Conservation (phyloP, 2,113 vertebrate species). For the Colossoma macropomum region DNA sequence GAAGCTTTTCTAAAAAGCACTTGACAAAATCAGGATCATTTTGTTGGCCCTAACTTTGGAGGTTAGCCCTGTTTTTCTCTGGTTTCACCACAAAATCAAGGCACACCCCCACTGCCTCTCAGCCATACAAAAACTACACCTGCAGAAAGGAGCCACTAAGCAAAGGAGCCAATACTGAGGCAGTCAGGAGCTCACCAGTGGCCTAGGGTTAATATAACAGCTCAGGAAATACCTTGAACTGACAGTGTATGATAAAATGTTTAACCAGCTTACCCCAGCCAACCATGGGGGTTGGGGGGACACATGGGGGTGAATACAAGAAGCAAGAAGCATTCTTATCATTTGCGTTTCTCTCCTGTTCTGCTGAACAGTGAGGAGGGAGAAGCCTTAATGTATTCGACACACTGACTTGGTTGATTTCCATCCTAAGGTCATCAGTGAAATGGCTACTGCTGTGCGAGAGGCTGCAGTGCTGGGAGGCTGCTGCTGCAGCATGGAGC, state of each 20-base stretch:
- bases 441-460: conserved; percentile 60
- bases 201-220: conserved; percentile 43
- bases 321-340: neutral
- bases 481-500: conserved; percentile 71
- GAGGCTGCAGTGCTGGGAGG: conserved; percentile 65
- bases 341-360: neutral
- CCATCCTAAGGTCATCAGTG: conserved; percentile 63
- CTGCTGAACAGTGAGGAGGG: conserved; percentile 26
- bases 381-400: conserved; percentile 33
- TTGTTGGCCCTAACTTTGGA: too few species aligned
- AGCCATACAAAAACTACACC: neutral
- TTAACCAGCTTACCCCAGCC: neutral
- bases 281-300: neutral
- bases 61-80: too few species aligned
- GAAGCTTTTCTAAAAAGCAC: too few species aligned
- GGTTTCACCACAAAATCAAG: neutral
- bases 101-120: conserved; percentile 21
- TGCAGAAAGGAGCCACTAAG: conserved; percentile 35
- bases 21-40: too few species aligned
- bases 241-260: conserved; percentile 14
- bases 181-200: conserved; percentile 18
- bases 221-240: conserved; percentile 47
- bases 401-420: conserved; percentile 44
- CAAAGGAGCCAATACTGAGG: conserved; percentile 26
- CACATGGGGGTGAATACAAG: neutral